Evolutionary conservation across 1,140 invertebrate species (phyloP).

Genomic region (Leptinotarsa lineolata): DNA sequence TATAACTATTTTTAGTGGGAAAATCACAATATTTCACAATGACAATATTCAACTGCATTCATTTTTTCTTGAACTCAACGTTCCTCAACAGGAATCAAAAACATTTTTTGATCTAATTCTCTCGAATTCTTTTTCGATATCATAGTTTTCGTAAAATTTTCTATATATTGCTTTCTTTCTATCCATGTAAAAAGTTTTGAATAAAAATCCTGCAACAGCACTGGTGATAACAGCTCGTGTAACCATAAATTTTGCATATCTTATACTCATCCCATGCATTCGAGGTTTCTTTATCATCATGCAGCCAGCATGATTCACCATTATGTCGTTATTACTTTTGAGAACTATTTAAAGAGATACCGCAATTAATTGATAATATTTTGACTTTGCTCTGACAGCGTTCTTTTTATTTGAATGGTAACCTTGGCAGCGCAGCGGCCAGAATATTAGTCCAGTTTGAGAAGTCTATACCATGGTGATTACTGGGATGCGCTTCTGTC

Average conservation of each 20-base stretch:
- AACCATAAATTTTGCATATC: background rate
- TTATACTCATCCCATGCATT: background rate
- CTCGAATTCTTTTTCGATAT: slow-evolving; percentile 26
- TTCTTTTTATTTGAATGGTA: no score
- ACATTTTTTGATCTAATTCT: slow-evolving; percentile 17
- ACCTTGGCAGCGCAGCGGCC: no score
- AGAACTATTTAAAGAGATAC: no score
- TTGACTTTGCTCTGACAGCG: no score
- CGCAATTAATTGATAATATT: no score
- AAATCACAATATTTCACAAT: no score
- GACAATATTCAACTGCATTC: no score
- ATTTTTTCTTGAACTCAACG: no score
- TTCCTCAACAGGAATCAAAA: slow-evolving; percentile 23
- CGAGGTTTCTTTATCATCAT: slow-evolving; percentile 11
- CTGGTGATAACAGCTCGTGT: background rate
- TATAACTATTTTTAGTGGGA: no score
- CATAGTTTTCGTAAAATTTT: slow-evolving; percentile 18
- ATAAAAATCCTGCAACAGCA: slow-evolving; percentile 11
- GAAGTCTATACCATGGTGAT: no score
- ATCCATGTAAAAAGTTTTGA: slow-evolving; percentile 4
- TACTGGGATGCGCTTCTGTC: no score
- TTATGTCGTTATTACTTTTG: background rate
- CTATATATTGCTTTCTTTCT: background rate
- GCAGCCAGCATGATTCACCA: background rate
- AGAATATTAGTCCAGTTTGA: no score